phyloP scores from a whole-genome alignment of 2,113 vertebrate species.

The Osmerus eperlanus region DNA sequence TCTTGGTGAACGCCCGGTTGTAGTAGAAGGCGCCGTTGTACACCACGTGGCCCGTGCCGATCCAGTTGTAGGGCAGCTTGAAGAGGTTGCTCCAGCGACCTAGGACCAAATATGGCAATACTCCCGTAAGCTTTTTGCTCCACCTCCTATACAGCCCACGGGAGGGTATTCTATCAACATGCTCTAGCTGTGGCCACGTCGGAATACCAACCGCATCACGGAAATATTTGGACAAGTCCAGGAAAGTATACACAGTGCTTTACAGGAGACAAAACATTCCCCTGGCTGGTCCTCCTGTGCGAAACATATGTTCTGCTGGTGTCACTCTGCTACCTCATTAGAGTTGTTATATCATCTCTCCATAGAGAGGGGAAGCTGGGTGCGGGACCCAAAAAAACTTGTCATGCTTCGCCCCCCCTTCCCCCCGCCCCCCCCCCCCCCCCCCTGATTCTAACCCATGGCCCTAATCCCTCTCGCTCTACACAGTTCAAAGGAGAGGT shows the following conservation, averaged over 20 bases:
- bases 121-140: not conserved
- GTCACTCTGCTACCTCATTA: conserved; percentile 47
- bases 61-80: conserved; percentile 98
- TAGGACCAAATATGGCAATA: conserved; percentile 42
- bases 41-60: conserved; percentile 94
- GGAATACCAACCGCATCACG: not conserved
- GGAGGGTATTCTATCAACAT: conserved; percentile 19
- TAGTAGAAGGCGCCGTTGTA: conserved; percentile 94
- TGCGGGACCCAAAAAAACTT: conserved; percentile 45
- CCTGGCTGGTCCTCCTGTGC: conserved; percentile 32
- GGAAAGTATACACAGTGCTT: conserved; percentile 43
- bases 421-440: conserved; percentile 6
- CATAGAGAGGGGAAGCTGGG: conserved; percentile 37
- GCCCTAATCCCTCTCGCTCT: conserved; percentile 56
- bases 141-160: conserved; percentile 4
- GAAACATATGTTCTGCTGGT: conserved; percentile 37
- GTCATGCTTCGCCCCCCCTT: conserved; percentile 2
- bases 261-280: conserved; percentile 41
- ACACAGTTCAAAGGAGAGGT: conserved; percentile 56
- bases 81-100: conserved; percentile 97
- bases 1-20: conserved; percentile 97
- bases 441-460: conserved; percentile 25
- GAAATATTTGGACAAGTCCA: conserved; percentile 44
- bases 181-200: not conserved
- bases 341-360: conserved; percentile 34